These are phyloP conservation scores for Gadus chalcogrammus DNA, from an alignment of 2,113 vertebrate species.

Conservation along the genomic window DNA sequence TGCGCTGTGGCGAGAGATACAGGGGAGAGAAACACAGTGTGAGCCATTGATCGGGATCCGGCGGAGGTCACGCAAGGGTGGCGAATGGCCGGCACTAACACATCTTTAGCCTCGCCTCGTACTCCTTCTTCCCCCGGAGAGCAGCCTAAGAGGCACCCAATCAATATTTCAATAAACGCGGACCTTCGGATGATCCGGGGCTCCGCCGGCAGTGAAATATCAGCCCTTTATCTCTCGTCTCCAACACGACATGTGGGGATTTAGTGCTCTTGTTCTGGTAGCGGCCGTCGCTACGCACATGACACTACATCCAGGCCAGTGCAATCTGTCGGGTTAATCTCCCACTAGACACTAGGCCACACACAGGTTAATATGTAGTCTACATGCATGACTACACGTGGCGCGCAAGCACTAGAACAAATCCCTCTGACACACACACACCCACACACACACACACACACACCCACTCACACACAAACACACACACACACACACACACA, in stretches of 20 bases:
- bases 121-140: neutral
- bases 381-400: no score
- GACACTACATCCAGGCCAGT: neutral
- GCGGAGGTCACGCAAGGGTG: neutral
- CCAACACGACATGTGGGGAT: slow-evolving; percentile 3
- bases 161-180: slow-evolving; percentile 25
- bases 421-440: no score
- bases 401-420: no score
- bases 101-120: neutral
- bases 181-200: slow-evolving; percentile 23
- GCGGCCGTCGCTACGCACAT: no score
- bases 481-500: neutral
- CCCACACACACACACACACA: slow-evolving; percentile 18
- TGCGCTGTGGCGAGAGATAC: no score
- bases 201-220: slow-evolving; percentile 5
- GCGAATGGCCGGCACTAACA: slow-evolving; percentile 12
- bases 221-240: neutral
- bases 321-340: slow-evolving; percentile 38
- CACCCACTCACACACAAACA: neutral
- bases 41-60: no score
- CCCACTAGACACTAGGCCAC: slow-evolving; percentile 20
- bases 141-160: neutral
- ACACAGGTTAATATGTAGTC: neutral
- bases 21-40: no score
- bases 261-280: no score